Base-by-base conservation (phyloP, 2,888 invertebrate species). In the Nomada ferruginata region DNA sequence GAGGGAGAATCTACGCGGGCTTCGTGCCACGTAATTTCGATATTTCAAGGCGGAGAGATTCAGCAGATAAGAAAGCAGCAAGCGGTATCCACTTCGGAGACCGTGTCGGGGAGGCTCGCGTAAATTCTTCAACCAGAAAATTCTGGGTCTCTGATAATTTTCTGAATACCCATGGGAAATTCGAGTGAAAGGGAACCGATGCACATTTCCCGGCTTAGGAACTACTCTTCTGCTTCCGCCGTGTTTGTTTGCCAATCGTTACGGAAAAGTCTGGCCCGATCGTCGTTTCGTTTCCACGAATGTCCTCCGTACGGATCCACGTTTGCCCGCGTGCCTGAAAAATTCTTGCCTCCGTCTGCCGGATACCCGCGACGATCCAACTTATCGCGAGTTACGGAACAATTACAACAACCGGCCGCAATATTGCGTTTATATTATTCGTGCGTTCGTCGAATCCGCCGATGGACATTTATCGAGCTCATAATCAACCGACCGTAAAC, bases 101-200 rank as follows among this genome's bases (percentile, higher is more conserved):
- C 26, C 53, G 65, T 36, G 44, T 50, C 52, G 36, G 26, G 42
- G 26, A 55, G 63, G 20, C 18, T 50, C 55, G 23, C 79, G 79
- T 84, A 84, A 84, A 80, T 84, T 84, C 84, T 70, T 74, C 70
- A 42, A 26, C 55, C 55, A 50, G 61, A 59, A 77, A 75, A 75
- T 77, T 83, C 84, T n/a, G 69, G 42, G 52, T 23, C 59, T 55
- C 63, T 68, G 84, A 85, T 78, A 78, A 89, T 88, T 82, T 84
- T 74, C 79, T 74, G 83, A 85, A 88, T 86, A 88, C 90, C 87
- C 85, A 36, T 82, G 89, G 90, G 90, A 90, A 90, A 91, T 90
- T 86, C 85, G 57, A 68, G 65, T 60, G 82, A 84, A 75, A 72
- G 81, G 74, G 60, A 47, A 65, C 29, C 72, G 29, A 20, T 52